Conservation (phyloP, 2,797 vertebrate genomes). For the Poeciliopsis gracilis region DNA sequence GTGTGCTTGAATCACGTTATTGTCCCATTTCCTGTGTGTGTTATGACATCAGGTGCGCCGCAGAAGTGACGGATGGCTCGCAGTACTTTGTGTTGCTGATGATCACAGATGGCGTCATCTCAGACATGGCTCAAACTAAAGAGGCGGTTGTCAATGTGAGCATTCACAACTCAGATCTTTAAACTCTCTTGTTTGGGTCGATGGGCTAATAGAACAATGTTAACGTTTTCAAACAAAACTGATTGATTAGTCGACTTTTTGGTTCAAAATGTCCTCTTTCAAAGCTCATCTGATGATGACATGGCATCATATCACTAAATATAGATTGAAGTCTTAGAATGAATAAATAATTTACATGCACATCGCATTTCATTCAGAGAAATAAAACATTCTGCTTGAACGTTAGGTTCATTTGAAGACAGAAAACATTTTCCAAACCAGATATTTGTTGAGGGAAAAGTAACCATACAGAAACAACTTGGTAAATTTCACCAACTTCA, state of each 20-base stretch:
- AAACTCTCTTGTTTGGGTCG: neutral
- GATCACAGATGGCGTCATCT: constrained; percentile 94
- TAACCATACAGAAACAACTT: neutral
- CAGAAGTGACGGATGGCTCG: constrained; percentile 88
- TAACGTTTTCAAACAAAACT: neutral
- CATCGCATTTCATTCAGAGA: neutral
- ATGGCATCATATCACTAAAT: neutral
- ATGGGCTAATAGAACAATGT: neutral
- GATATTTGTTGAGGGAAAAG: neutral
- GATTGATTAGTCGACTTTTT: neutral
- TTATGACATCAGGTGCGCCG: constrained; percentile 79
- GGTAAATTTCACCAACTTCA: neutral
- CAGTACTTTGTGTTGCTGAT: constrained; percentile 95
- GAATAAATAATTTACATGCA: neutral
- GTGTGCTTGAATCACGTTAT: neutral
- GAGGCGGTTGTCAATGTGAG: constrained; percentile 93
- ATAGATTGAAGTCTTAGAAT: neutral
- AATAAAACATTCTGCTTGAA: neutral
- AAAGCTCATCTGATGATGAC: neutral
- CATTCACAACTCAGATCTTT: constrained; percentile 1
- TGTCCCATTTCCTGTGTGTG: constrained; percentile 18
- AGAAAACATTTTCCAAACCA: neutral
- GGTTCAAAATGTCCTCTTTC: neutral
- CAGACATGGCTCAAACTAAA: constrained; percentile 95
- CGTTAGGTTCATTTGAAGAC: neutral